Evolutionary conservation across 1,140 invertebrate genomes (phyloP).

Genomic region (Venustaconcha ellipsiformis): DNA sequence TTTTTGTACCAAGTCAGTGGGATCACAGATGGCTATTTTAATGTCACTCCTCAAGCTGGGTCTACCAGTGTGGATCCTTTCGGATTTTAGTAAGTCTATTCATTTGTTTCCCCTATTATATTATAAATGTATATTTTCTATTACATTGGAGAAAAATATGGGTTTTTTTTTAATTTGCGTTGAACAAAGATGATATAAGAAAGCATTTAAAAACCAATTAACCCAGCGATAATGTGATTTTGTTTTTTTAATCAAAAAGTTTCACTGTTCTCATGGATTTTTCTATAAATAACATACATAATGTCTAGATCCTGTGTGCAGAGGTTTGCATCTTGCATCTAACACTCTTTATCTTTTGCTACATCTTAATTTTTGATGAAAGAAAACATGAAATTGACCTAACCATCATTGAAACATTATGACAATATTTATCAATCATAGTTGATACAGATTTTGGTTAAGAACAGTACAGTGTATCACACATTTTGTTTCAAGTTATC

Average conservation of each 20-base stretch:
- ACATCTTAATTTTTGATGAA: too few relatives aligned
- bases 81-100: slow-evolving; percentile 59
- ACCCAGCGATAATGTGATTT: background rate
- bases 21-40: slow-evolving; percentile 69
- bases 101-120: slow-evolving; percentile 24
- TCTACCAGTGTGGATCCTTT: slow-evolving; percentile 54
- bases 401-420: too few relatives aligned
- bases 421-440: too few relatives aligned
- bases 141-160: background rate
- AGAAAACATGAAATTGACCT: too few relatives aligned
- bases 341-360: too few relatives aligned
- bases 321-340: too few relatives aligned
- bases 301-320: background rate
- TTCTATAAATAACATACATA: background rate
- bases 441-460: too few relatives aligned
- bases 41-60: slow-evolving; percentile 60
- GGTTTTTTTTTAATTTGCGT: background rate
- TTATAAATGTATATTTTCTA: background rate
- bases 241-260: background rate
- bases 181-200: background rate
- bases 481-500: too few relatives aligned
- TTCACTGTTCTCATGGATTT: background rate
- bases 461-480: too few relatives aligned
- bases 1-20: slow-evolving; percentile 71
- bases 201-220: background rate